Base-by-base conservation (phyloP, 2,888 invertebrate genomes). In the Aphodius sticticus region DNA sequence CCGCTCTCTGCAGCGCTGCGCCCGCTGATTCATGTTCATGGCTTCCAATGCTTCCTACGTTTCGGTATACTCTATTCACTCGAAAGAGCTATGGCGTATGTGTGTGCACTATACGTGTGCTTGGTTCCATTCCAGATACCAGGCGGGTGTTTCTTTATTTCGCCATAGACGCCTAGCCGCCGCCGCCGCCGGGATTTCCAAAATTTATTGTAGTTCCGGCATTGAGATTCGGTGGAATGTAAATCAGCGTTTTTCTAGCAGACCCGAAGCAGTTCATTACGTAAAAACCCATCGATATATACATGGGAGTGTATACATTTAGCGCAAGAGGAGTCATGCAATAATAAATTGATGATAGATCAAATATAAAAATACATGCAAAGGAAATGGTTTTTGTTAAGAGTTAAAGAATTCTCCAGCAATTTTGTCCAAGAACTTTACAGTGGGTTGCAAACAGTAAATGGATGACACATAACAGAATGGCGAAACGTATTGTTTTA, bases 1-100 rank as follows among this genome's bases (percentile, higher is more conserved):
- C 82, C 80, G 80, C 79, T n/a, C 79, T 78, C 77, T n/a, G 76
- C 81, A 83, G 81, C 82, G 83, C 81, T n/a, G 82, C 79, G 81
- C 79, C 82, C 3, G 53, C 53, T 86, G 85, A 86, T 86, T 86
- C 86, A 84, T 85, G 86, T 85, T 85, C 84, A 86, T 85, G 85
- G 86, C 84, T 86, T 82, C 78, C 77, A 79, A 77, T 81, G 80
- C 77, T 70, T 76, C 74, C 75, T 76, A 76, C 74, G 69, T 38
- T 69, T 77, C 26, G 37, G 35, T 26, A 14, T 15, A 74, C 72
- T 77, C 71, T 78, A 70, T 80, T 77, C 78, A 77, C 76, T 69
- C 76, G 76, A 75, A 76, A 26, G 26, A 26, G 26, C 26, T 26
- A 26, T 70, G 80, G 70, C 71, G 69, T 74, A 16, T 26, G 70